Conservation (phyloP, 2,888 invertebrate species). For the Cosmorhoe ocellata region DNA sequence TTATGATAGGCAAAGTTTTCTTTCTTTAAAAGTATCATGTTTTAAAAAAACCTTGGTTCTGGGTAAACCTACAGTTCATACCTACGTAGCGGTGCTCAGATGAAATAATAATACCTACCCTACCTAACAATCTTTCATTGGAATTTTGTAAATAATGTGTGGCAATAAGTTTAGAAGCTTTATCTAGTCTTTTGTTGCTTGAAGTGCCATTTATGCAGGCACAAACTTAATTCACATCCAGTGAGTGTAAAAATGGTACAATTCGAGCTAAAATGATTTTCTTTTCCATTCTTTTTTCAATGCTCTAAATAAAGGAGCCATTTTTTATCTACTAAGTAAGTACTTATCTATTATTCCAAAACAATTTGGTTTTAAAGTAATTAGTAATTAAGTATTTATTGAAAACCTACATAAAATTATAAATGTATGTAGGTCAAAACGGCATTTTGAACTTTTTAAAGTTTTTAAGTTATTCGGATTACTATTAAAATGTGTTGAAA, state of each 20-base stretch:
- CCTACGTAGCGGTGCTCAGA: constrained; percentile 72
- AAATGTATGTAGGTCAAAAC: constrained; percentile 55
- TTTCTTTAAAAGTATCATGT: constrained; percentile 2
- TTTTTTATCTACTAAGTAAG: constrained; percentile 57
- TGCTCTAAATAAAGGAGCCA: constrained; percentile 75
- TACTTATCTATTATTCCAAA: constrained; percentile 61
- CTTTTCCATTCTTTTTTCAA: constrained; percentile 42
- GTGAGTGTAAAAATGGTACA: constrained; percentile 44
- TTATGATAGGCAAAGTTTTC: constrained; percentile 67
- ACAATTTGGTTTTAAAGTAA: constrained; percentile 51
- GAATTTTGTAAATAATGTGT: constrained; percentile 48
- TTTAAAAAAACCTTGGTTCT: too few relatives aligned
- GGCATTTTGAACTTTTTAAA: constrained; percentile 71
- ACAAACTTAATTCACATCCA: constrained; percentile 45
- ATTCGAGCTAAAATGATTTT: constrained; percentile 56
- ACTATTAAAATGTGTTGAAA: constrained; percentile 73
- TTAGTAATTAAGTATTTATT: constrained; percentile 79
- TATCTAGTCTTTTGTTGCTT: constrained; percentile 79
- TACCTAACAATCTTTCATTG: constrained; percentile 45
- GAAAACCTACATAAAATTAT: constrained; percentile 60
- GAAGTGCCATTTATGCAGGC: constrained; percentile 68
- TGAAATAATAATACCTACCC: too few relatives aligned
- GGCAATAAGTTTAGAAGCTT: constrained; percentile 75
- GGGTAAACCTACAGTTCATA: too few relatives aligned
- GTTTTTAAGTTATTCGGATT: constrained; percentile 79